Evolutionary conservation across 1,140 invertebrate species (phyloP).

Genomic region (Mizuhopecten yessoensis): DNA sequence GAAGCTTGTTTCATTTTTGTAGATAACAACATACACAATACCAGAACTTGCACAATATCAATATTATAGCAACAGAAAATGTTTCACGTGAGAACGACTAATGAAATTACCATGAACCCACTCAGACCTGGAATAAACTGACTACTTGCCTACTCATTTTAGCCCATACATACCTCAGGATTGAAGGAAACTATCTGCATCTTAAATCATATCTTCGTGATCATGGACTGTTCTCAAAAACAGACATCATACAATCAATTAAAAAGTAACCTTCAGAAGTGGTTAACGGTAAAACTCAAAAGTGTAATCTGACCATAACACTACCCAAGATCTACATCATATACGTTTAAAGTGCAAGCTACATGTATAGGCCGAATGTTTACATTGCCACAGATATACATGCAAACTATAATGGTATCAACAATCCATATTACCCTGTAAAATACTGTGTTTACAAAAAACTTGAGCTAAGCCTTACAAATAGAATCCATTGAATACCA

Average conservation of each 20-base stretch:
- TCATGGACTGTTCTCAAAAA: neutral
- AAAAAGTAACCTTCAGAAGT: neutral
- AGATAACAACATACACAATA: too few relatives aligned
- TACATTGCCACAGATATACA: neutral
- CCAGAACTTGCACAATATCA: too few relatives aligned
- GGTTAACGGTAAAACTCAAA: neutral
- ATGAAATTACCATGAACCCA: neutral
- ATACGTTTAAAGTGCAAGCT: neutral
- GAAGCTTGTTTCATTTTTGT: too few relatives aligned
- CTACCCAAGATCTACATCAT: neutral
- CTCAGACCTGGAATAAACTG: neutral
- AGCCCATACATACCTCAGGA: neutral
- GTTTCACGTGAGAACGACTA: neutral
- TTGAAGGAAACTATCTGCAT: neutral
- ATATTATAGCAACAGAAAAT: neutral
- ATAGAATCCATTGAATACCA: neutral
- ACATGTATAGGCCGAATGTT: neutral
- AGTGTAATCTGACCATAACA: neutral
- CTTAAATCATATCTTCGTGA: neutral
- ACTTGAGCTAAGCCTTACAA: neutral
- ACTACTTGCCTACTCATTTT: neutral
- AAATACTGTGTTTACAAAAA: neutral
- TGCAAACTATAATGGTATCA: neutral
- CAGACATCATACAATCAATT: neutral
- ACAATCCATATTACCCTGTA: neutral